A percentile compares a stretch with the other conserved stretches of the same genome.
Evolutionary conservation across 1,140 invertebrate species (phyloP).

Genomic region (Drosophila lacteicornis): DNA sequence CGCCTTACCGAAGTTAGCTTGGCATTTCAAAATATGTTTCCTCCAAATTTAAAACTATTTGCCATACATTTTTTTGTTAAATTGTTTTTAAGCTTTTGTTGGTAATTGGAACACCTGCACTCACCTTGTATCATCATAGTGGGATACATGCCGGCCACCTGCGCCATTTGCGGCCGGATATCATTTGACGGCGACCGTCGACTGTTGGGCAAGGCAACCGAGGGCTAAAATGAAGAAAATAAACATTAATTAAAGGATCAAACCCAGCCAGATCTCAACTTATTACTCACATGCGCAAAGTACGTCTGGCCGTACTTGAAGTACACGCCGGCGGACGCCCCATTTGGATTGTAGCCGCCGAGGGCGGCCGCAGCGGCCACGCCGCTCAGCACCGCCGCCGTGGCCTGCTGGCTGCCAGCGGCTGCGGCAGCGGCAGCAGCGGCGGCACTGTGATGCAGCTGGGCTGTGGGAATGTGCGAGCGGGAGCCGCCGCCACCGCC

Average conservation of each 20-base stretch:
- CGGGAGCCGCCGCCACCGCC: conserved; percentile 35
- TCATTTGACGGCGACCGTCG: conserved; percentile 82
- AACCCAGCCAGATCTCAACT: rapidly evolving
- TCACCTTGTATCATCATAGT: conserved; percentile 85
- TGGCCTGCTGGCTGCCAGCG: conserved; percentile 62
- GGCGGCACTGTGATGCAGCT: conserved; percentile 76
- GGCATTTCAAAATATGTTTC: too few species aligned
- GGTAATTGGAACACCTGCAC: background rate
- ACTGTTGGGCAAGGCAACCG: conserved; percentile 84
- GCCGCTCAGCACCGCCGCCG: conserved; percentile 74
- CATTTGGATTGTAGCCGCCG: conserved; percentile 79
- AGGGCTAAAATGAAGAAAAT: conserved; percentile 51
- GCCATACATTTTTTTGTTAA: too few species aligned
- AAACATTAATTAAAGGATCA: too few species aligned
- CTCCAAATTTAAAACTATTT: too few species aligned
- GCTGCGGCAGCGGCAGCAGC: conserved; percentile 68
- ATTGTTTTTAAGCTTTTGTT: background rate
- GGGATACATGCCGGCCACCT: conserved; percentile 83
- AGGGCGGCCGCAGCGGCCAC: conserved; percentile 70
- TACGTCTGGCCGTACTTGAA: conserved; percentile 84
- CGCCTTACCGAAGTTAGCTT: too few species aligned
- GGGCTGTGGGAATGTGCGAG: conserved; percentile 83
- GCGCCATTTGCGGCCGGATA: conserved; percentile 81
- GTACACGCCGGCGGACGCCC: conserved; percentile 78
- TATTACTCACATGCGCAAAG: conserved; percentile 81